These are phyloP conservation scores for Anas georgica DNA, from an alignment of 2,797 vertebrate genomes.

Conservation along the genomic window DNA sequence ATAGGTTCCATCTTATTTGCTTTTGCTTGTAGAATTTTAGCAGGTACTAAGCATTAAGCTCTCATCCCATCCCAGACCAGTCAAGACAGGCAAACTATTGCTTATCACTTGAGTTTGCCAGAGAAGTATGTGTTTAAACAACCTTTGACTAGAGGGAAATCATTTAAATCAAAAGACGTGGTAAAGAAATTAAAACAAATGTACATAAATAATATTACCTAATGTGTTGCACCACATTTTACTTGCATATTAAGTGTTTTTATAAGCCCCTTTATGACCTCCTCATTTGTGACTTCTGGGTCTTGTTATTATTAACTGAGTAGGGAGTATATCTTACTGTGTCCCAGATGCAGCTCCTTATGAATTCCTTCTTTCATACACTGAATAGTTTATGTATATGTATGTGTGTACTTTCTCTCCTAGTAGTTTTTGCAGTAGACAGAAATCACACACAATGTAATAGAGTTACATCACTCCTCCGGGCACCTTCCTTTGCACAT, in stretches of 20 bases:
- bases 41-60: accelerated
- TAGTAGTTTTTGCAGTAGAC: slow-evolving; percentile 15
- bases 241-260: slow-evolving; percentile 39
- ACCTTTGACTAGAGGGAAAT: not conserved
- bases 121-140: not conserved
- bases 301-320: slow-evolving; percentile 41
- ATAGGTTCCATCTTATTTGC: not conserved
- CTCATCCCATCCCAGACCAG: not conserved
- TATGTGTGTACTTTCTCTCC: not conserved
- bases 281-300: slow-evolving; percentile 24
- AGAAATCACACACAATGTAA: not conserved
- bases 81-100: not conserved
- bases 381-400: not conserved
- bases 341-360: slow-evolving; percentile 38
- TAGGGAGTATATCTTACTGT: slow-evolving; percentile 15
- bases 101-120: not conserved
- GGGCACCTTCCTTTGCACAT: slow-evolving; percentile 11
- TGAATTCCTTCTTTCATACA: slow-evolving; percentile 44
- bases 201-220: not conserved
- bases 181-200: slow-evolving; percentile 27
- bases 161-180: not conserved
- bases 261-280: slow-evolving; percentile 56
- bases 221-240: not conserved
- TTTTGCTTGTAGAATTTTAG: not conserved
- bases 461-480: not conserved